Percentiles rank a stretch among this genome's conserved stretches.
phyloP scores from a whole-genome alignment of 2,113 vertebrate species.

The Mesitornis unicolor region DNA sequence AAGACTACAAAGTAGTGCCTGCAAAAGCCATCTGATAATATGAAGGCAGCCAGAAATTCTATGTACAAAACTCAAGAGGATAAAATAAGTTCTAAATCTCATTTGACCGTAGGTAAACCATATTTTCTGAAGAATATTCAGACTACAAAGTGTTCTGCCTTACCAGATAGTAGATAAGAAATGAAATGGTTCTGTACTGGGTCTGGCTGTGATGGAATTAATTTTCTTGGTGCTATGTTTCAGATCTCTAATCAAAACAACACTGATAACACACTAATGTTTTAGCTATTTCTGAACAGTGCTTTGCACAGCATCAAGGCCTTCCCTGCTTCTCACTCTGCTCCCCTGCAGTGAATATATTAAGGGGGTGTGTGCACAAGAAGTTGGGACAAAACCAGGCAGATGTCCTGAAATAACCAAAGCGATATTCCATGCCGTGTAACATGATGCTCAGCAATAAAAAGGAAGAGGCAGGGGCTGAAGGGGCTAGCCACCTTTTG shows the following conservation, averaged over 20 bases:
- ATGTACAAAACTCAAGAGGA: neutral
- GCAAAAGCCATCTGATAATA: neutral
- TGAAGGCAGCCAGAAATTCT: neutral
- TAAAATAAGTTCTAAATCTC: neutral
- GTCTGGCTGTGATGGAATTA: neutral
- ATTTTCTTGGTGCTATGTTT: neutral
- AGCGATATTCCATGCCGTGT: neutral
- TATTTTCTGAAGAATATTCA: neutral
- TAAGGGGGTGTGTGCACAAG: neutral
- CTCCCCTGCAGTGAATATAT: neutral
- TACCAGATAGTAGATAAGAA: neutral
- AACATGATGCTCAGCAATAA: neutral
- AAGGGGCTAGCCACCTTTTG: neutral
- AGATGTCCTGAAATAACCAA: neutral
- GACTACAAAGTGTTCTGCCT: neutral
- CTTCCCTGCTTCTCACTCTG: neutral
- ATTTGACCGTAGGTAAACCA: neutral
- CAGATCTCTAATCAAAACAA: neutral
- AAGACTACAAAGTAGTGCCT: neutral
- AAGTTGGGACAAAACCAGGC: neutral
- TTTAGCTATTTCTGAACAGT: neutral
- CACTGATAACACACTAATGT: neutral
- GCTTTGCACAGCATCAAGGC: neutral
- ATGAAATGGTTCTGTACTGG: neutral
- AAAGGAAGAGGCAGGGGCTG: neutral